Evolutionary conservation across 1,140 invertebrate genomes (phyloP), one percentile per base, ranked within the genome.

Genomic region (Whitmania pigra): DNA sequence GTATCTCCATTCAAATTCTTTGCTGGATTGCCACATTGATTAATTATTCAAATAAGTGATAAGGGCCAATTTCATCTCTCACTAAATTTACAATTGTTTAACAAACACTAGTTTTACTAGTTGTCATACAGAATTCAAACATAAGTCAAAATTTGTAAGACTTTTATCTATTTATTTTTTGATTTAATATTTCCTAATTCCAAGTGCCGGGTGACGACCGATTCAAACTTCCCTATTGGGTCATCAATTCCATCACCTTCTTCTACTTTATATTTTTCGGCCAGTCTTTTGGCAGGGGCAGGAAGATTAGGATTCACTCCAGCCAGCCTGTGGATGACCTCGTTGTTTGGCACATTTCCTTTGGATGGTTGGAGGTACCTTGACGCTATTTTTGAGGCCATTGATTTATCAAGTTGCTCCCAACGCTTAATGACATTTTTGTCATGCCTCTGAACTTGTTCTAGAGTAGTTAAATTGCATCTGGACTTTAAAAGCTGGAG

Each of bases 391-490:
- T 66, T 36, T 67, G 73, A 29, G 60, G 60, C 29, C 40, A 53
- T 31, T 71, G 18, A 67, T 54, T 75, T 49, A 60, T 75, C 74
- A 29, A 78, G 72, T 68, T 63, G 57, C 66, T 71, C 53, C 77
- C 77, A 80, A 69, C 75, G 75, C 66, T 75, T 74, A 40, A 74
- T 63, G n/a, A 78, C 77, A 49, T 72, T 74, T 31, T 67, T 71
- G 57, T 80, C 77, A 74, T 80, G 78, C 66, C 74, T 76, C 5
- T 66, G 60, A 20, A 79, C 73, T 55, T 78, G 77, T 36, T 74
- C 69, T 31, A 76, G 29, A 36, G 74, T 73, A 17, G 25, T 60
- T 63, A 73, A 75, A 36, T 57, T 53, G 70, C 73, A 78, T 66
- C 53, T 74, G 60, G 77, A 78, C 69, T 76, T 76, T 3, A 80